Evolutionary conservation across 2,113 vertebrate species (phyloP).

Genomic region (Mesembrinibis cayennensis): DNA sequence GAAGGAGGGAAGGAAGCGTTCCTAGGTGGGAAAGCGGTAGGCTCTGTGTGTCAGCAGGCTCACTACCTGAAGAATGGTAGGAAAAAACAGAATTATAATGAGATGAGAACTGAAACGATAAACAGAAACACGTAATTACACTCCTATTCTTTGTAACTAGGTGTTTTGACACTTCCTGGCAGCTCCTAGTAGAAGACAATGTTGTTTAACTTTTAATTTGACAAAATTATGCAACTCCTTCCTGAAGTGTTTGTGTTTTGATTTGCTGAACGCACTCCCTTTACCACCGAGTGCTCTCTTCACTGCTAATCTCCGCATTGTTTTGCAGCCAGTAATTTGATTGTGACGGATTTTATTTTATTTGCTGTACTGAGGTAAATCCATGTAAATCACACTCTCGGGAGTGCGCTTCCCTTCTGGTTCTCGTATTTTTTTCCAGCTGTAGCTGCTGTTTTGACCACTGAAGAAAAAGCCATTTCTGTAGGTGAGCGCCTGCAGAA

Average conservation of each 20-base stretch:
- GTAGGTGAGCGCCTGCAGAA: not conserved
- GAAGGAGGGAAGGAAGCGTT: not conserved
- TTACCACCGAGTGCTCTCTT: not conserved
- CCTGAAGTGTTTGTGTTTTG: constrained; percentile 54
- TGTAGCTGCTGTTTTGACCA: constrained; percentile 6
- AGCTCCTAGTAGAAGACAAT: constrained; percentile 65
- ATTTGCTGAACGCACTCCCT: constrained; percentile 22
- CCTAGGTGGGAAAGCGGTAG: not conserved
- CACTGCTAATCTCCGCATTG: not conserved
- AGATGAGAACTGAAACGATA: constrained; percentile 64
- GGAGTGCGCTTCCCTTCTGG: not conserved
- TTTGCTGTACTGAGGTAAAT: constrained; percentile 12
- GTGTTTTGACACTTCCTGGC: constrained; percentile 75
- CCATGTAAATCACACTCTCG: not conserved
- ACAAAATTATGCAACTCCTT: constrained; percentile 63
- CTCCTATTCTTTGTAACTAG: constrained; percentile 68
- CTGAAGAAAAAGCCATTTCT: not conserved
- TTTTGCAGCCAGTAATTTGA: constrained; percentile 38
- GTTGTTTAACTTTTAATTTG: constrained; percentile 74
- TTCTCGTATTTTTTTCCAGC: not conserved
- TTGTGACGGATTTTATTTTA: constrained; percentile 29
- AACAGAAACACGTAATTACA: constrained; percentile 75
- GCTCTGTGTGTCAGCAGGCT: not conserved
- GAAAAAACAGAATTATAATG: constrained; percentile 31
- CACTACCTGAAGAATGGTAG: constrained; percentile 35